Conservation (phyloP, 2,113 vertebrate species). For the Cyprinus carpio region DNA sequence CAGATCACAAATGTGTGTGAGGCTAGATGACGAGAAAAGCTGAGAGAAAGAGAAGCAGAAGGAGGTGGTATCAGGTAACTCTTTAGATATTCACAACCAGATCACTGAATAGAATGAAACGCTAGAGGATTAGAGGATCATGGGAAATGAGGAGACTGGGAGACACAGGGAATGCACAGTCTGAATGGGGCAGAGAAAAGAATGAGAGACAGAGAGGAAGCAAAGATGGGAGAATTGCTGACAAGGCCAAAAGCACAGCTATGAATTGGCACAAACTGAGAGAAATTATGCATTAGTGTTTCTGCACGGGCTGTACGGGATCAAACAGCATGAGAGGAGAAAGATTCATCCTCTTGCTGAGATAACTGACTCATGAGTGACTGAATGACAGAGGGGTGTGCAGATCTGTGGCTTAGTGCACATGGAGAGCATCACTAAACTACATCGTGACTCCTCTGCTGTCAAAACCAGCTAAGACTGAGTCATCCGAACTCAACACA, state of each 20-base stretch:
- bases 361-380: conserved; percentile 40
- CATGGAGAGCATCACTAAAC: conserved; percentile 2
- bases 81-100: conserved; percentile 63
- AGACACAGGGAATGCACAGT: neutral
- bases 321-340: conserved; percentile 28
- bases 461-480: conserved; percentile 19
- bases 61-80: conserved; percentile 63
- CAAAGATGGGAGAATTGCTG: conserved; percentile 28
- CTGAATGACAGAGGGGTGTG: neutral
- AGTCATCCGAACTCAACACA: conserved; percentile 13
- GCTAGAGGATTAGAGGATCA: conserved; percentile 53
- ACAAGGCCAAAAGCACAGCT: conserved; percentile 15
- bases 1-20: neutral
- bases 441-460: conserved; percentile 21
- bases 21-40: conserved; percentile 1
- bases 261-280: conserved; percentile 20
- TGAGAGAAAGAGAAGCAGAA: conserved; percentile 36
- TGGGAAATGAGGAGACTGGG: conserved; percentile 32
- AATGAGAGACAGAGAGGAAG: conserved; percentile 28
- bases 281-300: conserved; percentile 34
- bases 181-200: neutral
- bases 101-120: conserved; percentile 56
- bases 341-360: conserved; percentile 17
- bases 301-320: conserved; percentile 14
- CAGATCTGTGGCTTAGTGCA: conserved; percentile 28